A percentile compares a stretch with the other conserved stretches of the same genome.
Conservation (phyloP, 2,113 vertebrate species). For the Pleuronectes platessa region DNA sequence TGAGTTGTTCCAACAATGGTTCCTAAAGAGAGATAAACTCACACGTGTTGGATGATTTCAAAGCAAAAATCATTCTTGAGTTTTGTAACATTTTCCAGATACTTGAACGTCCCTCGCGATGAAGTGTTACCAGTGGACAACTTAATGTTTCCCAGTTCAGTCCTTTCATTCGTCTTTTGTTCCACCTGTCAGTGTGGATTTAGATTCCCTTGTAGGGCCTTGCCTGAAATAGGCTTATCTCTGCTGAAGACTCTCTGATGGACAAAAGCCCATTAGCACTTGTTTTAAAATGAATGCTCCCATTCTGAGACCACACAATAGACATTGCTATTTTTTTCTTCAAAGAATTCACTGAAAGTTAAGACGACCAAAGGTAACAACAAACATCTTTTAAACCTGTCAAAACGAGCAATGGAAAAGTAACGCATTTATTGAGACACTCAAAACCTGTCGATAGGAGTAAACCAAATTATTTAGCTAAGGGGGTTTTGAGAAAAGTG, state of each 20-base stretch:
- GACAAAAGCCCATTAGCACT: conserved; percentile 81
- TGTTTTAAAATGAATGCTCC: conserved; percentile 65
- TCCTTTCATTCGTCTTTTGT: conserved; percentile 77
- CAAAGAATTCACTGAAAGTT: conserved; percentile 36
- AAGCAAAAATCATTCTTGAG: not conserved
- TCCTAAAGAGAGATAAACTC: not conserved
- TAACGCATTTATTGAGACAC: not conserved
- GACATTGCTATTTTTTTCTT: conserved; percentile 49
- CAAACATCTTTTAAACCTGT: conserved; percentile 27
- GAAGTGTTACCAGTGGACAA: conserved; percentile 61
- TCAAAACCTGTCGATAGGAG: no score
- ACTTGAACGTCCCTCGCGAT: conserved; percentile 17
- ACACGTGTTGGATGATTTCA: not conserved
- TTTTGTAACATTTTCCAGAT: not conserved
- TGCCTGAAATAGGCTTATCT: conserved; percentile 84
- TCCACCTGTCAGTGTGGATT: conserved; percentile 85
- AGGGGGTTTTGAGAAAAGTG: conserved; percentile 41
- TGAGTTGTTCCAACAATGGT: not conserved
- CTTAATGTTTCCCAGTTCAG: conserved; percentile 64
- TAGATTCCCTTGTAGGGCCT: conserved; percentile 73
- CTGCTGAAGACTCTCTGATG: conserved; percentile 71
- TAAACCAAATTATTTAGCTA: no score
- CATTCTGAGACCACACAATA: conserved; percentile 60
- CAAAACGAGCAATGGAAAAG: not conserved
- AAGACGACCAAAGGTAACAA: conserved; percentile 31